These are phyloP conservation scores for Lucifuga dentata DNA, from an alignment of 2,113 vertebrate genomes.

Conservation along the genomic window DNA sequence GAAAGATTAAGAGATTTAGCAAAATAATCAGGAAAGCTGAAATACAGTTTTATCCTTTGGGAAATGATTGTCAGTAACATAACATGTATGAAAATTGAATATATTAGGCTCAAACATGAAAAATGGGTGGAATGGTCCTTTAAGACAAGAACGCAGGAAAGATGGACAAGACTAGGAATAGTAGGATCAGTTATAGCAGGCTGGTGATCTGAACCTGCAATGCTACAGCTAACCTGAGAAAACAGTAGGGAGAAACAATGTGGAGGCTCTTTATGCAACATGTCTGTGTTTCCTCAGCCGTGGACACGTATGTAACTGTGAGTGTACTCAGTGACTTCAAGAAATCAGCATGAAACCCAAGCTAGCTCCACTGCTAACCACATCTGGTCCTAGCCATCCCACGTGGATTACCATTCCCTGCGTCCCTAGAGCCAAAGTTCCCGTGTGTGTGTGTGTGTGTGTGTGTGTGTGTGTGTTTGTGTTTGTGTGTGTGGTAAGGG, in stretches of 20 bases:
- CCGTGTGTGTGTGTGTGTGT: slow-evolving; percentile 29
- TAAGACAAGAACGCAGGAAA: slow-evolving; percentile 35
- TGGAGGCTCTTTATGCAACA: slow-evolving; percentile 37
- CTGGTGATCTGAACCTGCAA: slow-evolving; percentile 20
- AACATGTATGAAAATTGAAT: too few relatives aligned
- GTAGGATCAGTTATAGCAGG: slow-evolving; percentile 16
- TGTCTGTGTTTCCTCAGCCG: slow-evolving; percentile 26
- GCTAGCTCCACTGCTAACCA: slow-evolving; percentile 62
- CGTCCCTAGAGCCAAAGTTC: slow-evolving; percentile 60
- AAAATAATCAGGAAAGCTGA: too few relatives aligned
- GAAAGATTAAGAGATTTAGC: too few relatives aligned
- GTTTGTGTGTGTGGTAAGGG: slow-evolving; percentile 59
- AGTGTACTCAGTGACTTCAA: slow-evolving; percentile 26
- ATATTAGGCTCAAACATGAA: too few relatives aligned
- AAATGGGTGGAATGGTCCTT: too few relatives aligned
- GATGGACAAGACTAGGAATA: slow-evolving; percentile 28
- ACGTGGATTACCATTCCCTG: slow-evolving; percentile 54
- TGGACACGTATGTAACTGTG: background rate
- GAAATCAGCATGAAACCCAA: slow-evolving; percentile 56
- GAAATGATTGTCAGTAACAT: too few relatives aligned
- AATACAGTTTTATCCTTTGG: too few relatives aligned
- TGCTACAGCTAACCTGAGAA: slow-evolving; percentile 18
- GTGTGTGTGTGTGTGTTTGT: slow-evolving; percentile 19
- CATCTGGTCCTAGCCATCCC: slow-evolving; percentile 74
- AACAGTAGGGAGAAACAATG: slow-evolving; percentile 17